phyloP scores from a whole-genome alignment of 1,140 invertebrate species.

The Drosophila fuyamai region DNA sequence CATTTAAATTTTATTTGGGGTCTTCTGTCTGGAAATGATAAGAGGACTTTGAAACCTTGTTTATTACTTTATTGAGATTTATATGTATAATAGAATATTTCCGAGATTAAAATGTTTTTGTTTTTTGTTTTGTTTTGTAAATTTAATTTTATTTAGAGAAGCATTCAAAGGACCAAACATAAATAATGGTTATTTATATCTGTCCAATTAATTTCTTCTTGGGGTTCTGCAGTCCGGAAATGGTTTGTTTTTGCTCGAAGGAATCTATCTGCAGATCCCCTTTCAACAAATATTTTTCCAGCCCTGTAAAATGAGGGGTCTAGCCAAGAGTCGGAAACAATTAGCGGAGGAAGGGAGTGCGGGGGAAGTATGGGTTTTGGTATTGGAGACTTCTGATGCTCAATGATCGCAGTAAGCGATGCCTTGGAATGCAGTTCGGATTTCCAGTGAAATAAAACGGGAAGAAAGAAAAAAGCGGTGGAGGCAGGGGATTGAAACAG shows the following conservation, averaged over 20 bases:
- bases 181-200: background rate
- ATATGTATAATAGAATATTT: no score
- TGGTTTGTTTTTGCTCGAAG: background rate
- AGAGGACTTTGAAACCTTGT: no score
- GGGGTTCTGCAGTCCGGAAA: slow-evolving; percentile 3
- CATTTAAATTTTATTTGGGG: no score
- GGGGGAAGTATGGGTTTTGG: slow-evolving; percentile 1
- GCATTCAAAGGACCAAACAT: no score
- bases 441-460: slow-evolving; percentile 70
- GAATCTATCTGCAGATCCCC: background rate
- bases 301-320: slow-evolving; percentile 3
- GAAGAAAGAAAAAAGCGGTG: slow-evolving; percentile 20
- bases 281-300: background rate
- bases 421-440: slow-evolving; percentile 73
- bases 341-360: slow-evolving; percentile 36
- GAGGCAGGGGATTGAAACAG: slow-evolving; percentile 27
- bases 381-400: slow-evolving; percentile 29
- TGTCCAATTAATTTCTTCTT: background rate
- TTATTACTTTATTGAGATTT: no score
- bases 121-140: no score
- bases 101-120: no score
- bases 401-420: slow-evolving; percentile 64
- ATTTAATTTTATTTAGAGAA: no score
- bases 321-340: slow-evolving; percentile 63
- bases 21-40: no score